phyloP scores from a whole-genome alignment of 2,888 invertebrate species.

The Deroplatys truncata region DNA sequence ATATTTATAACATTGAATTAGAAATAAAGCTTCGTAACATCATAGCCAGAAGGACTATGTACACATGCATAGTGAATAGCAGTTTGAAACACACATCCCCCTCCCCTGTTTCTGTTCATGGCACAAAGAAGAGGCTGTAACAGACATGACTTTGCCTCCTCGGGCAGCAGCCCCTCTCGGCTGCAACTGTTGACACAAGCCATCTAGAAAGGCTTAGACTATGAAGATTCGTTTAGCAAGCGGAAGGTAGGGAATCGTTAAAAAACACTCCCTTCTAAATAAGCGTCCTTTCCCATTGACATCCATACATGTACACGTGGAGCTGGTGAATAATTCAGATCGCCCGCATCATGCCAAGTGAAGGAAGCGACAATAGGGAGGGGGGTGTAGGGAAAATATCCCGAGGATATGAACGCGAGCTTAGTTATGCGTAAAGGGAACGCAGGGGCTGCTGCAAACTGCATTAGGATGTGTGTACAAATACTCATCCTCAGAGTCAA shows the following conservation, averaged over 20 bases:
- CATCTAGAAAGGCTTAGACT: conserved; percentile 4
- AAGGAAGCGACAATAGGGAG: neutral
- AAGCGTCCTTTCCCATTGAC: neutral
- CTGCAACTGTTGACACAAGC: neutral
- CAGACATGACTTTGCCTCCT: neutral
- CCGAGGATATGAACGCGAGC: conserved; percentile 14
- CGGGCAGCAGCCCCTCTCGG: no score
- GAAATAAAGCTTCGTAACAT: no score
- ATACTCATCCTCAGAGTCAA: neutral
- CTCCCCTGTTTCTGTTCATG: no score
- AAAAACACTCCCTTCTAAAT: neutral
- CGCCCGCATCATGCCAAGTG: neutral
- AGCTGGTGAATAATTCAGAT: conserved; percentile 9
- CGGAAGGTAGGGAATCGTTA: neutral
- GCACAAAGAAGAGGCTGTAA: neutral
- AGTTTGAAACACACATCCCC: neutral
- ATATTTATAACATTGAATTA: no score
- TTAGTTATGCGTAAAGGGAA: conserved; percentile 20
- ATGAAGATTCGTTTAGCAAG: conserved; percentile 6
- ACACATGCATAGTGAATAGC: neutral
- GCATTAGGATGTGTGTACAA: neutral
- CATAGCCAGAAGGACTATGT: neutral
- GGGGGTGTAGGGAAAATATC: neutral
- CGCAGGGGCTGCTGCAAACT: neutral
- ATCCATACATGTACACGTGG: neutral